Evolutionary conservation across 2,888 invertebrate genomes (phyloP), one percentile per base, ranked within the genome.

Genomic region (Chrysina gloriosa): DNA sequence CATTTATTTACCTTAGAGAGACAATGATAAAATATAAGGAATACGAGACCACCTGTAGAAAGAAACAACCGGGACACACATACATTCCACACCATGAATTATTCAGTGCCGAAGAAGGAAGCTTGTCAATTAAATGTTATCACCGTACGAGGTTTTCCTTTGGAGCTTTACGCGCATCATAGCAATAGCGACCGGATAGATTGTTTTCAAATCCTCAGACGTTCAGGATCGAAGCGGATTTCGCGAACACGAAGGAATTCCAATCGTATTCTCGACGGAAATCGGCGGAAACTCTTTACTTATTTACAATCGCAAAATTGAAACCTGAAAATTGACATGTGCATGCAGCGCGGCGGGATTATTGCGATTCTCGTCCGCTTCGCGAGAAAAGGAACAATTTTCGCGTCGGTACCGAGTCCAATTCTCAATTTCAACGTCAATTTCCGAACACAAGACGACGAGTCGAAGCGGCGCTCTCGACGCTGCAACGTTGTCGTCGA

Each of bases 231-330:
- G 23, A 48, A 21, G 2, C 27, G 25, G 25, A 48, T 23, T 7
- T n/a, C n/a, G 19, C 21, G 1, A 23, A 48, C 48, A 25, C 25
- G 9, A 23, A 2, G 48, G 23, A 48, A 48, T 48, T 48, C 48
- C n/a, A 48, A 48, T 48, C 48, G 23, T n/a, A 9, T 25, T 25
- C 48, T 25, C 11, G 25, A 11, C 23, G 9, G 48, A 25, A 48
- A 48, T 21, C 48, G 48, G 11, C 48, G 11, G 48, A 11, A 48
- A 48, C 48, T 27, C 48, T 48, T 48, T 48, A 48, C 27, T 48
- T 48, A 48, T 48, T 48, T 48, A 48, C 25, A 48, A 9, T 48
- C 48, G 48, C 48, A 48, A 48, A 48, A 48, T 48, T 48, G 48
- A 48, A 48, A 27, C 48, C 48, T 48, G 48, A 25, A 48, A 27